These are phyloP conservation scores for Arnoldichthys spilopterus DNA, from an alignment of 2,797 vertebrate genomes.

Conservation along the genomic window DNA sequence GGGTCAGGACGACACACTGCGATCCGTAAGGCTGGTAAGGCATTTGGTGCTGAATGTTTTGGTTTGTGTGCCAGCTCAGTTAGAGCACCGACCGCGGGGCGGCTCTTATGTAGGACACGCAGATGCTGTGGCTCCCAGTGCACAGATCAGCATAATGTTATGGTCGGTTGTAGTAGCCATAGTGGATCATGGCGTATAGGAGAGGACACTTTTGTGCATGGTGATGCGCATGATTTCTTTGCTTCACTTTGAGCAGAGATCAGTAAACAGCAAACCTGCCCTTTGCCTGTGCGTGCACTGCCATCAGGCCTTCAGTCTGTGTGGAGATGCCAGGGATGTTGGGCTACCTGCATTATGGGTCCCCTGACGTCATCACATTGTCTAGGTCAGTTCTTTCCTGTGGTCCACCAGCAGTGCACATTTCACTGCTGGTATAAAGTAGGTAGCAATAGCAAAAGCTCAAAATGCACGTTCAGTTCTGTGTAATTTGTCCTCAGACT, in stretches of 20 bases:
- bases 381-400: neutral
- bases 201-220: neutral
- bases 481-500: too few relatives aligned
- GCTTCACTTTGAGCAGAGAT: neutral
- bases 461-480: too few relatives aligned
- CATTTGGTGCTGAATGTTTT: neutral
- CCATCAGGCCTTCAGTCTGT: neutral
- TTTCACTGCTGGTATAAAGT: neutral
- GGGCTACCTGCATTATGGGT: neutral
- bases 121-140: slow-evolving; percentile 5
- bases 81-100: neutral
- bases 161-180: neutral
- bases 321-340: neutral
- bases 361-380: neutral
- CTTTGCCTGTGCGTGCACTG: neutral
- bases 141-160: slow-evolving; percentile 16
- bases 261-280: neutral
- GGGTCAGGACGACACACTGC: slow-evolving; percentile 1
- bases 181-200: neutral
- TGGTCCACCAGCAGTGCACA: neutral
- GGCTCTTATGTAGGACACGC: slow-evolving; percentile 18
- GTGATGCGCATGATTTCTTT: neutral
- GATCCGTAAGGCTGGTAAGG: neutral
- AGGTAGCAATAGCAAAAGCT: too few relatives aligned
- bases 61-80: slow-evolving; percentile 1